Evolutionary conservation across 2,797 vertebrate genomes (phyloP).

Genomic region (Orestias chungarensis): DNA sequence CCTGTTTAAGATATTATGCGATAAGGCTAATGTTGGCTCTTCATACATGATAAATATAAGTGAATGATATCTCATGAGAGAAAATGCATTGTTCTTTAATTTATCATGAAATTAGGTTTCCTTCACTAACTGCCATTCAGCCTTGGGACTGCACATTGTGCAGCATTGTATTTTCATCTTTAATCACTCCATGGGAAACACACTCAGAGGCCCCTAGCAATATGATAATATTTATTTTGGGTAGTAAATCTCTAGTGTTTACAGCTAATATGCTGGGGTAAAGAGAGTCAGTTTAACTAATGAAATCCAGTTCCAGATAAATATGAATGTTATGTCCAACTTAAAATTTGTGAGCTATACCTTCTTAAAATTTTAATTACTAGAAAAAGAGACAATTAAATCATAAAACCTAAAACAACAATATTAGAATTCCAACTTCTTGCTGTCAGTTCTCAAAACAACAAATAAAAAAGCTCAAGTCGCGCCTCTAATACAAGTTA

Average conservation of each 20-base stretch:
- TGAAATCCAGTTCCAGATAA: slow-evolving; percentile 62
- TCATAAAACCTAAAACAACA: slow-evolving; percentile 19
- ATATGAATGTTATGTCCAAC: slow-evolving; percentile 45
- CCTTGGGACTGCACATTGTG: slow-evolving; percentile 71
- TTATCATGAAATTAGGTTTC: slow-evolving; percentile 78
- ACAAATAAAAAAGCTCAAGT: no score
- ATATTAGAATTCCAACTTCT: slow-evolving; percentile 34
- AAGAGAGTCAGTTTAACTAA: slow-evolving; percentile 73
- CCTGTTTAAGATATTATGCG: slow-evolving; percentile 75
- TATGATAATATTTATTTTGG: slow-evolving; percentile 80
- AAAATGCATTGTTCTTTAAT: slow-evolving; percentile 68
- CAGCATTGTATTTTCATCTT: slow-evolving; percentile 69
- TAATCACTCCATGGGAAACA: slow-evolving; percentile 77
- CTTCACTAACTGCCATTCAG: slow-evolving; percentile 63
- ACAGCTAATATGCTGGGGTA: slow-evolving; percentile 68
- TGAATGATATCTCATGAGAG: slow-evolving; percentile 64
- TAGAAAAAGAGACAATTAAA: slow-evolving; percentile 21
- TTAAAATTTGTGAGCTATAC: slow-evolving; percentile 59
- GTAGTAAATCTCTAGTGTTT: slow-evolving; percentile 76
- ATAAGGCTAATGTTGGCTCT: slow-evolving; percentile 72
- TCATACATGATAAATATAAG: slow-evolving; percentile 72
- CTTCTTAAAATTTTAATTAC: slow-evolving; percentile 31
- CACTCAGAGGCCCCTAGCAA: slow-evolving; percentile 69
- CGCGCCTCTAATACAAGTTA: no score
- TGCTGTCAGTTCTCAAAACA: slow-evolving; percentile 43